Conservation (phyloP, 2,888 invertebrate species). For the Dicyrtomina minuta region DNA sequence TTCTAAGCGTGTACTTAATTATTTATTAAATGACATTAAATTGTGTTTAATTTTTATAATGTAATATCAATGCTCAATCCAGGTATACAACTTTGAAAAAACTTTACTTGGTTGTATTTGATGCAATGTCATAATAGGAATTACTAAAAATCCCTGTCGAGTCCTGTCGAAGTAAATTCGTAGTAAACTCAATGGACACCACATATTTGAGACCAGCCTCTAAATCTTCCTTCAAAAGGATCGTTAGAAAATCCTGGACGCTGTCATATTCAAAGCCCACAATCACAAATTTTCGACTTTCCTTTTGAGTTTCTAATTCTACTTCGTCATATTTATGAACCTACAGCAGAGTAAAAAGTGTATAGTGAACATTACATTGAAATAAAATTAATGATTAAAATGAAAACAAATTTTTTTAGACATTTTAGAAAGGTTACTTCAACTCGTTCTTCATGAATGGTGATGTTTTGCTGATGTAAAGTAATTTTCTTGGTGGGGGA, state of each 20-base stretch:
- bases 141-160: neutral
- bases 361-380: neutral
- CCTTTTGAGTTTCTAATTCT: no score
- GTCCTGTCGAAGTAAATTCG: neutral
- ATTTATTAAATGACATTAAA: no score
- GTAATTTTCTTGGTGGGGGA: constrained; percentile 10
- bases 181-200: constrained; percentile 11
- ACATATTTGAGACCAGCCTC: neutral
- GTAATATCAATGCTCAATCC: no score
- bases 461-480: constrained; percentile 10
- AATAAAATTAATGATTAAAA: neutral
- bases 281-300: neutral
- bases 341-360: neutral
- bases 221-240: constrained; percentile 2
- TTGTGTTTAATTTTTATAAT: neutral
- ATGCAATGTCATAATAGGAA: neutral
- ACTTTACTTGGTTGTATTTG: neutral
- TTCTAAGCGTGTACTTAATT: no score
- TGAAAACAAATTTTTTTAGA: no score
- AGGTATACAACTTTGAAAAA: no score
- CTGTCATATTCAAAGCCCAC: constrained; percentile 4
- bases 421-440: constrained; percentile 1
- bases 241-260: constrained; percentile 9
- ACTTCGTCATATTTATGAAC: no score
- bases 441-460: constrained; percentile 8